These are phyloP conservation scores for Busseola fusca DNA, from an alignment of 2,888 invertebrate genomes.

Conservation along the genomic window DNA sequence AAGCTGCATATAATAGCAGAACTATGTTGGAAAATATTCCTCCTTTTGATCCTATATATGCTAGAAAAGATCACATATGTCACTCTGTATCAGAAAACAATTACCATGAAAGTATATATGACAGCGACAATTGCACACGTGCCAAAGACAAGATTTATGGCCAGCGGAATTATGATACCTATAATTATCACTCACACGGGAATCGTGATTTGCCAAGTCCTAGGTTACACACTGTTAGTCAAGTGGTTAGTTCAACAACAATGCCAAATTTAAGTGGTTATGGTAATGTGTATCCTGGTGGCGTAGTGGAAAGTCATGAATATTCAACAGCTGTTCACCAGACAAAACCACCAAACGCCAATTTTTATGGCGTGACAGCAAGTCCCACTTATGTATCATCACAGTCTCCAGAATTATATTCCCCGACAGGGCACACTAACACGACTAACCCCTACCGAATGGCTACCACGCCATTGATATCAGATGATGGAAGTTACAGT, in stretches of 20 bases:
- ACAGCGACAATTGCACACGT: slow-evolving; percentile 78
- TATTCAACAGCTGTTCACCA: slow-evolving; percentile 76
- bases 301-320: slow-evolving; percentile 75
- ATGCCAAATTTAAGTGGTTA: slow-evolving; percentile 86
- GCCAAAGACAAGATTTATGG: slow-evolving; percentile 84
- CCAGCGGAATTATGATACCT: slow-evolving; percentile 82
- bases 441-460: slow-evolving; percentile 86
- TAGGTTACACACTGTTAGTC: slow-evolving; percentile 84
- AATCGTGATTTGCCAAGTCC: slow-evolving; percentile 78
- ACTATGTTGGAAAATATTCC: slow-evolving; percentile 75
- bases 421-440: slow-evolving; percentile 86
- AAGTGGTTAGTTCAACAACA: slow-evolving; percentile 85
- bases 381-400: slow-evolving; percentile 85
- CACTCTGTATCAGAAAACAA: slow-evolving; percentile 77
- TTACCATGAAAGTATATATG: slow-evolving; percentile 82
- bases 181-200: slow-evolving; percentile 82
- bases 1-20: slow-evolving; percentile 74
- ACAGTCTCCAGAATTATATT: slow-evolving; percentile 85
- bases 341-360: slow-evolving; percentile 77
- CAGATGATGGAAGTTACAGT: slow-evolving; percentile 86
- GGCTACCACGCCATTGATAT: slow-evolving; percentile 86
- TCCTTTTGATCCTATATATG: slow-evolving; percentile 78
- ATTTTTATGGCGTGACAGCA: slow-evolving; percentile 78
- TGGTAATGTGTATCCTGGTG: slow-evolving; percentile 76
- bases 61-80: slow-evolving; percentile 79